phyloP scores from a whole-genome alignment of 2,888 invertebrate species.

The Mechanitis mazaeus region DNA sequence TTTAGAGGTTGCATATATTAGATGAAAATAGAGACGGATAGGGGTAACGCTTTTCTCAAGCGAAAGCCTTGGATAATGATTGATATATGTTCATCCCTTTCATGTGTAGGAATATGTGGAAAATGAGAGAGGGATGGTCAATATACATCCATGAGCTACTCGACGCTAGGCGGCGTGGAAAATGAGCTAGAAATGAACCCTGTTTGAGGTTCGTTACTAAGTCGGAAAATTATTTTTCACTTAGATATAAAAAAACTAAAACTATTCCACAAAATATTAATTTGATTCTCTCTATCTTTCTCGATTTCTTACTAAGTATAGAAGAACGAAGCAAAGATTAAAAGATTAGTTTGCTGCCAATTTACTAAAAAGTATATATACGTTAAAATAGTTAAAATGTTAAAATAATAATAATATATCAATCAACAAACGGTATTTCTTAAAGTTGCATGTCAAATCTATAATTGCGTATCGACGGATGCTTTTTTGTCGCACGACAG shows the following conservation, averaged over 20 bases:
- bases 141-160: slow-evolving; percentile 55
- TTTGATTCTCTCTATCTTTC: too few species aligned
- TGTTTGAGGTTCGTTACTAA: slow-evolving; percentile 24
- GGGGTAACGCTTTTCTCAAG: slow-evolving; percentile 68
- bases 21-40: slow-evolving; percentile 65
- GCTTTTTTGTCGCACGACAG: slow-evolving; percentile 55
- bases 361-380: not conserved
- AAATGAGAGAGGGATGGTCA: slow-evolving; percentile 64
- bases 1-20: slow-evolving; percentile 47
- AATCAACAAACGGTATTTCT: too few species aligned
- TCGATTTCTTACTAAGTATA: too few species aligned
- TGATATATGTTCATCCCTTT: slow-evolving; percentile 66
- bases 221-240: not conserved
- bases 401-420: too few species aligned
- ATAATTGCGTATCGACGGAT: slow-evolving; percentile 51
- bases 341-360: not conserved
- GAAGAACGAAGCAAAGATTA: too few species aligned
- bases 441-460: slow-evolving; percentile 24
- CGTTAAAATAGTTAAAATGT: too few species aligned
- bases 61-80: slow-evolving; percentile 58
- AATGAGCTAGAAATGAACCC: slow-evolving; percentile 28
- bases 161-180: slow-evolving; percentile 67
- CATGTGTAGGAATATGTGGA: slow-evolving; percentile 65
- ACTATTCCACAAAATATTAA: too few species aligned
- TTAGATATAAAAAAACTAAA: too few species aligned